phyloP scores from a whole-genome alignment of 2,888 invertebrate genomes.

The Aleiodes leptofemur region DNA sequence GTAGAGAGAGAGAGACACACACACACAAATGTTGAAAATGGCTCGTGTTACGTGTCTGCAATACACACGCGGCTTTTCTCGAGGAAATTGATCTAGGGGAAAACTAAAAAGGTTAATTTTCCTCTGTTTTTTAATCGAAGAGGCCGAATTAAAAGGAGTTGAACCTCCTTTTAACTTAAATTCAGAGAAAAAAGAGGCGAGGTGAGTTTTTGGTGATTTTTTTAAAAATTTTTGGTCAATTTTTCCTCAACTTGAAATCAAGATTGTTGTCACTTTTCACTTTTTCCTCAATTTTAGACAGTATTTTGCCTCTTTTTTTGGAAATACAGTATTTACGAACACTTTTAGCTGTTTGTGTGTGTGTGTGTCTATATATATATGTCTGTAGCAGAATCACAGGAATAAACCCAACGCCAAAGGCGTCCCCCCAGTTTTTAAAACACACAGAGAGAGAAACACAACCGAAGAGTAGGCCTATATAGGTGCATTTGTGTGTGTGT shows the following conservation, averaged over 20 bases:
- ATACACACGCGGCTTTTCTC: constrained; percentile 40
- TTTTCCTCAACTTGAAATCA: neutral
- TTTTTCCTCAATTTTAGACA: too few relatives aligned
- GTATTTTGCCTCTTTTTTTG: too few relatives aligned
- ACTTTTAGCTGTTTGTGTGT: neutral
- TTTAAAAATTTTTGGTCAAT: neutral
- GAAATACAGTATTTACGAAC: too few relatives aligned
- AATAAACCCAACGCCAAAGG: constrained; percentile 43
- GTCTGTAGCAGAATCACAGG: constrained; percentile 39
- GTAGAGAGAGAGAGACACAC: constrained; percentile 28
- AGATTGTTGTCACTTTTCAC: constrained; percentile 13
- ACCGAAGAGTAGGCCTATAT: constrained; percentile 9
- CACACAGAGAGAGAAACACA: too few relatives aligned
- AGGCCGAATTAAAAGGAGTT: too few relatives aligned
- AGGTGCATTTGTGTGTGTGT: too few relatives aligned
- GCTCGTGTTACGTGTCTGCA: constrained; percentile 61
- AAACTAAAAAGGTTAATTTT: too few relatives aligned
- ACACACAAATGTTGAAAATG: constrained; percentile 65
- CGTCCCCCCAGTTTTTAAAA: constrained; percentile 25
- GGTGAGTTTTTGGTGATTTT: constrained; percentile 1
- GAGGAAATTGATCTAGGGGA: too few relatives aligned
- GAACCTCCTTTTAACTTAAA: too few relatives aligned
- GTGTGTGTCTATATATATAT: neutral
- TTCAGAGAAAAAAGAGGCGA: too few relatives aligned
- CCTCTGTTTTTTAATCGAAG: too few relatives aligned